phyloP scores from a whole-genome alignment of 2,797 vertebrate species.

The Odontamblyopus lacepedii region DNA sequence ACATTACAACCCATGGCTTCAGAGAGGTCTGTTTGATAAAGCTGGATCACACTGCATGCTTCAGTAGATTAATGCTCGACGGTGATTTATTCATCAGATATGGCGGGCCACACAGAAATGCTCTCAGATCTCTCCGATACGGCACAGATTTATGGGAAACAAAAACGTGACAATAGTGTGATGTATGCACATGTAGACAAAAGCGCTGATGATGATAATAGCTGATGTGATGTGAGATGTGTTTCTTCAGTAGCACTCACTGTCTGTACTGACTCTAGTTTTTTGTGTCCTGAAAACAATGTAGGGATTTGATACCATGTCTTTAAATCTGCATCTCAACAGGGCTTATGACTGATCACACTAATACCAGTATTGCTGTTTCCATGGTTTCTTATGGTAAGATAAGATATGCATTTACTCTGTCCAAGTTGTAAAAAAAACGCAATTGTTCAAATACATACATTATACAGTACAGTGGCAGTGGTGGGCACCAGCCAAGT shows the following conservation, averaged over 20 bases:
- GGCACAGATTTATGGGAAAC: slow-evolving; percentile 33
- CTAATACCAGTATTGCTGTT: slow-evolving; percentile 26
- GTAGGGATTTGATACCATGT: too few species aligned
- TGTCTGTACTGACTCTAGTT: background rate
- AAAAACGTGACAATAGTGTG: slow-evolving; percentile 13
- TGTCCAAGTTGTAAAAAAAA: background rate
- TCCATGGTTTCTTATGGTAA: slow-evolving; percentile 13
- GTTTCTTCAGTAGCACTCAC: slow-evolving; percentile 18
- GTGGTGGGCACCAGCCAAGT: background rate
- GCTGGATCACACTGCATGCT: slow-evolving; percentile 24
- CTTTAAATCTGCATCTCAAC: too few species aligned
- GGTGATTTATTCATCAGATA: slow-evolving; percentile 40
- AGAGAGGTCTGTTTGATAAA: slow-evolving; percentile 39
- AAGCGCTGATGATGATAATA: slow-evolving; percentile 46
- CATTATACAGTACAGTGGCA: background rate
- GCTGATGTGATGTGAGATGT: slow-evolving; percentile 32
- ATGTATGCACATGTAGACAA: slow-evolving; percentile 37
- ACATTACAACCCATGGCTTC: slow-evolving; percentile 15
- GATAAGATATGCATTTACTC: background rate
- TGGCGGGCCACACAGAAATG: slow-evolving; percentile 15
- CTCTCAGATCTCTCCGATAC: slow-evolving; percentile 42
- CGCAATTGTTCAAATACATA: background rate
- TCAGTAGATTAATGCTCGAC: slow-evolving; percentile 18
- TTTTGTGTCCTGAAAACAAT: background rate
- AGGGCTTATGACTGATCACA: background rate